Base-by-base conservation (phyloP, 2,113 vertebrate species). In the Epinephelus cyanopodus region DNA sequence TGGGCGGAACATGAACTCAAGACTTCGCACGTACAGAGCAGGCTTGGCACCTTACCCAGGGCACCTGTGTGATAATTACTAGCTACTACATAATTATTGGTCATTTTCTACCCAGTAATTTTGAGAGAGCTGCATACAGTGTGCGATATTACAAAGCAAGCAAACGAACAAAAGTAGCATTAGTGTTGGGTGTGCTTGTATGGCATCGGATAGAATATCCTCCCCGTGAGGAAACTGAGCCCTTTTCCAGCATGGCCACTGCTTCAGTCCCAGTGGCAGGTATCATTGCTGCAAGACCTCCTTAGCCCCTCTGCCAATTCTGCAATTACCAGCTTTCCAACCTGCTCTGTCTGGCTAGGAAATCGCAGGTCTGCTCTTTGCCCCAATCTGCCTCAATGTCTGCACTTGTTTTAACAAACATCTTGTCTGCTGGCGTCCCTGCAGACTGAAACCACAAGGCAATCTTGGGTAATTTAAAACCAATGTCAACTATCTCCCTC, bases 391-490 rank as follows among this genome's bases (percentile, higher is more conserved):
- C 93, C 86, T 96, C 87, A 74, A 90, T 62, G 65, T 84, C 78
- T 85, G 91, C 93, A 90, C 94, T 95, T 93, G 91, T 94, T 95
- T 95, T 96, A 96, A 95, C 93, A 93, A 96, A 94, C 87, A 94
- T 93, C 91, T 92, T 92, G 90, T 92, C 93, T 95, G 93, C 87
- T 79, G 1, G 12, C 77, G 79, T 94, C 94, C 92, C 93, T 73
- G 60, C 90, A 93, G 96, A 95, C 91, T 83, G 90, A 90, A 92
- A 89, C 93, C 93, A 94, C 94, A 95, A 94, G 95, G 92, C 95
- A 96, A 95, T 96, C 95, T 95, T 82, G 94, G 94, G 94, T 95
- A 95, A 96, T 96, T 95, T 95, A 93, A 96, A 96, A 94, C 94
- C 90, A 91, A 81, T 77, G 86, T 93, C 92, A 90, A 92, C 92